Conservation (phyloP, 2,797 vertebrate species). For the Tokudaia muenninki region DNA sequence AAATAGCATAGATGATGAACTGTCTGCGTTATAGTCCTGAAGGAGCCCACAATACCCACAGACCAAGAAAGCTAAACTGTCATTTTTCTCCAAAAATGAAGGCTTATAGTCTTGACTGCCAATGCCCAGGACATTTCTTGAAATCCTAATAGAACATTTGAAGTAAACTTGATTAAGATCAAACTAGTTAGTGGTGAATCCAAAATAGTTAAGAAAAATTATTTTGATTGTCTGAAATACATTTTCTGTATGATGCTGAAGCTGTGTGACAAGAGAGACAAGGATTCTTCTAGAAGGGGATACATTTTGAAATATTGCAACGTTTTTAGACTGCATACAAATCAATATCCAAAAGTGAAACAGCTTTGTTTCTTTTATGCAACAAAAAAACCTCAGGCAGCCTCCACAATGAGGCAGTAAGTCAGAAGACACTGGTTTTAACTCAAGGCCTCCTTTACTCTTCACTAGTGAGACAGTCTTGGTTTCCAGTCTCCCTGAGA, state of each 20-base stretch:
- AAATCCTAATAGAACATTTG: neutral
- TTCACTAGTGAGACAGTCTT: neutral
- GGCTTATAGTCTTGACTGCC: neutral
- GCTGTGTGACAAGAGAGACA: neutral
- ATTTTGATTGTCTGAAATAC: slow-evolving; percentile 40
- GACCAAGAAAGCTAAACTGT: slow-evolving; percentile 49
- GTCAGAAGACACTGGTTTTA: neutral
- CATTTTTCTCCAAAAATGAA: slow-evolving; percentile 40
- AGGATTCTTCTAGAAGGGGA: neutral
- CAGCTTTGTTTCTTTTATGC: neutral
- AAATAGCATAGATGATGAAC: neutral
- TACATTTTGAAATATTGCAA: slow-evolving; percentile 9
- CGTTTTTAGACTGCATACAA: slow-evolving; percentile 15
- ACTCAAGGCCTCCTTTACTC: neutral
- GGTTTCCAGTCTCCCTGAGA: slow-evolving; percentile 21
- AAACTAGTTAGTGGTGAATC: slow-evolving; percentile 40
- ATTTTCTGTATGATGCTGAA: slow-evolving; percentile 33
- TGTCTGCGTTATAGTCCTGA: neutral
- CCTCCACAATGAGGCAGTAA: slow-evolving; percentile 22
- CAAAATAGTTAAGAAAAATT: neutral
- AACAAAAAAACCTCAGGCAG: slow-evolving; percentile 1
- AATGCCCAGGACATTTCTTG: neutral
- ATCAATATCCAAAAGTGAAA: slow-evolving; percentile 58
- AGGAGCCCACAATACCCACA: neutral
- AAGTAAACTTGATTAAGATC: slow-evolving; percentile 40